Conservation (phyloP, 2,888 invertebrate genomes). For the Cremastinae sp. region DNA sequence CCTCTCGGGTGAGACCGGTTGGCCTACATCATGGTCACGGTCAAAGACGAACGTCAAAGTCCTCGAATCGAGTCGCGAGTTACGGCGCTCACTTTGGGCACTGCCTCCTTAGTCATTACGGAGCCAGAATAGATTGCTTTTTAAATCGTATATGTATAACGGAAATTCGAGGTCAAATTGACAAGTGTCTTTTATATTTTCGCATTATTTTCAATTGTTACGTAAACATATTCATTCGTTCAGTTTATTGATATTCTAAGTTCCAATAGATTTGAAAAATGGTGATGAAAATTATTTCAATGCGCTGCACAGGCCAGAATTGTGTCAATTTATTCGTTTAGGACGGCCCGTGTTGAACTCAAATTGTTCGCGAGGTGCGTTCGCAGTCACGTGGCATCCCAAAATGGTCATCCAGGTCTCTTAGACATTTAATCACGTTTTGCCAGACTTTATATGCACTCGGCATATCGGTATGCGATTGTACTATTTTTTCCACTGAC, state of each 20-base stretch:
- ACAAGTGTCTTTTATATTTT: neutral
- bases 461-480: constrained; percentile 42
- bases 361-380: constrained; percentile 12
- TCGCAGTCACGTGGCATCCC: constrained; percentile 47
- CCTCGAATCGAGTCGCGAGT: constrained; percentile 40
- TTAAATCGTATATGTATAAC: neutral
- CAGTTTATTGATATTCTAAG: too few species aligned
- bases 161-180: neutral
- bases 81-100: constrained; percentile 57
- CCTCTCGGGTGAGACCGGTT: constrained; percentile 74
- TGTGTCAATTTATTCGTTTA: too few species aligned
- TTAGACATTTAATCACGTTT: constrained; percentile 54
- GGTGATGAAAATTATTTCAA: too few species aligned
- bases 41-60: constrained; percentile 66
- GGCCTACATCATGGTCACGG: constrained; percentile 79
- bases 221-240: neutral
- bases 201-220: neutral
- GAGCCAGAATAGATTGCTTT: constrained; percentile 20
- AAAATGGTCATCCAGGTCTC: constrained; percentile 63
- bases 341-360: too few species aligned
- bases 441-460: constrained; percentile 45
- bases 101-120: constrained; percentile 16
- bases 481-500: constrained; percentile 17
- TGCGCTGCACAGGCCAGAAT: too few species aligned
- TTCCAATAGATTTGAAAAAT: too few species aligned